These are phyloP conservation scores for Reinhardtius hippoglossoides DNA, from an alignment of 2,113 vertebrate genomes.

Conservation along the genomic window DNA sequence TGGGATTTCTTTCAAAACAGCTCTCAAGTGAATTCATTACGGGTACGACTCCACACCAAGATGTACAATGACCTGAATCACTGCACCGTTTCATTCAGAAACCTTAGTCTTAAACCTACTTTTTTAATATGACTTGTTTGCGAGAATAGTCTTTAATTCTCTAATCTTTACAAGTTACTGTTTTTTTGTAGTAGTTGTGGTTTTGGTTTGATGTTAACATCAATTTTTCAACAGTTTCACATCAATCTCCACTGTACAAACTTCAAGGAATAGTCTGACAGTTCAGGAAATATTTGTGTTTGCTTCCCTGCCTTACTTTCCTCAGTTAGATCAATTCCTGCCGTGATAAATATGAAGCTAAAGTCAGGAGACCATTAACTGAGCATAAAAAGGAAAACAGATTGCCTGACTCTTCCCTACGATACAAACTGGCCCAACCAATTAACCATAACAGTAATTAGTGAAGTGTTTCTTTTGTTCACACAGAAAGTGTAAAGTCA, in stretches of 20 bases:
- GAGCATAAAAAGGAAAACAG: not conserved
- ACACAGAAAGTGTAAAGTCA: not conserved
- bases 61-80: too few species aligned
- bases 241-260: too few species aligned
- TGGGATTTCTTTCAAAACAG: conserved; percentile 90
- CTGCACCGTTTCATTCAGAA: not conserved
- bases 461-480: not conserved
- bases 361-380: not conserved
- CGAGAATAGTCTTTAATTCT: too few species aligned
- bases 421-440: not conserved
- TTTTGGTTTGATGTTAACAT: too few species aligned
- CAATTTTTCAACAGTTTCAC: too few species aligned
- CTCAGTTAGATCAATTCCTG: not conserved
- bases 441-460: not conserved
- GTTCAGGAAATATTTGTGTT: not conserved
- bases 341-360: not conserved
- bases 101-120: not conserved
- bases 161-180: too few species aligned
- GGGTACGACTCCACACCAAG: conserved; percentile 82
- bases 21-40: conserved; percentile 87
- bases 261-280: too few species aligned
- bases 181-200: too few species aligned
- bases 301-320: not conserved
- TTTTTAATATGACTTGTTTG: too few species aligned
- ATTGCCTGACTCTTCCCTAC: not conserved